Evolutionary conservation across 1,140 invertebrate genomes (phyloP).

Genomic region (Ectropis grisescens): DNA sequence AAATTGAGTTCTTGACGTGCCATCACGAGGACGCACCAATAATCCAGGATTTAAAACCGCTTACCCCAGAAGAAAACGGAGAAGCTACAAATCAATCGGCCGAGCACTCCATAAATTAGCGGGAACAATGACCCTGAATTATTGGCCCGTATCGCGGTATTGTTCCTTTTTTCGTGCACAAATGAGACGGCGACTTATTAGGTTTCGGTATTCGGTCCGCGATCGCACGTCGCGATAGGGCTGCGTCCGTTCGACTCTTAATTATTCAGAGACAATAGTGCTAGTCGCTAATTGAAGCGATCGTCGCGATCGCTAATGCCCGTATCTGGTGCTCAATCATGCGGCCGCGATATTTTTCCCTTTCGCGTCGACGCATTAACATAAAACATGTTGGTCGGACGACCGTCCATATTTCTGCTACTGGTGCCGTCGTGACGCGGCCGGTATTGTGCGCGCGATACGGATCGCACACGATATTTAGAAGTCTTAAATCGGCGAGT

Average conservation of each 20-base stretch:
- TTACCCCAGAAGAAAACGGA: constrained; percentile 42
- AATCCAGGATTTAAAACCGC: constrained; percentile 52
- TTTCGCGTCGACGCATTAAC: constrained; percentile 45
- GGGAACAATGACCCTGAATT: constrained; percentile 68
- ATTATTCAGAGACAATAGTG: constrained; percentile 12
- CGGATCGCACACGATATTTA: constrained; percentile 63
- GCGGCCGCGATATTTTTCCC: constrained; percentile 46
- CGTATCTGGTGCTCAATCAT: constrained; percentile 51
- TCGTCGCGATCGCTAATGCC: neutral
- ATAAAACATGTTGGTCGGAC: constrained; percentile 58
- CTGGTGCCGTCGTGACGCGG: constrained; percentile 54
- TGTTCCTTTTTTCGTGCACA: constrained; percentile 62
- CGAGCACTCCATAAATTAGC: constrained; percentile 62
- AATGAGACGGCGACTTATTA: constrained; percentile 65
- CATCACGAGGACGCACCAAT: constrained; percentile 20
- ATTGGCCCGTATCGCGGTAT: constrained; percentile 58
- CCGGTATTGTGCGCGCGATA: constrained; percentile 64
- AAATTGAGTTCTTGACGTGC: constrained; percentile 49
- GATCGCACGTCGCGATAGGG: constrained; percentile 48
- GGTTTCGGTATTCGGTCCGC: constrained; percentile 49
- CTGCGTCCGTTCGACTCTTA: constrained; percentile 1
- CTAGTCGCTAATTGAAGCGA: constrained; percentile 22
- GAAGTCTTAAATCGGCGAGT: constrained; percentile 64
- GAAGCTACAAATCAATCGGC: constrained; percentile 63
- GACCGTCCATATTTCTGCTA: constrained; percentile 61